Evolutionary conservation across 2,888 invertebrate genomes (phyloP), one percentile per base, ranked within the genome.

Genomic region (Gisinianus flammeolus): DNA sequence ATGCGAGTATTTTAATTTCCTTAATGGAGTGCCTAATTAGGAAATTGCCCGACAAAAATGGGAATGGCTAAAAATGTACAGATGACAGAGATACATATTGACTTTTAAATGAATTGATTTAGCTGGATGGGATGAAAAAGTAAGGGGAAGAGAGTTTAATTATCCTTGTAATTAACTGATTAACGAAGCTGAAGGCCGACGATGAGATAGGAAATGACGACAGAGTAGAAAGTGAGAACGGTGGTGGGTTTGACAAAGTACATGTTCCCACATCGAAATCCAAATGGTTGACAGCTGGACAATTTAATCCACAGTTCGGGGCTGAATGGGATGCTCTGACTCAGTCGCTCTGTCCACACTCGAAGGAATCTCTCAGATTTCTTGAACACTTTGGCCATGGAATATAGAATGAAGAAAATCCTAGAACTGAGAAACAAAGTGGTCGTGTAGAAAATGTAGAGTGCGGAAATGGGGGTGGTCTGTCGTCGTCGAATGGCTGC

Each of bases 201-300:
- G 31, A 73, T 73, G n/a, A 73, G 33, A 33, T 73, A 62, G 22
- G 73, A 24, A 12, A 44, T 64, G 2, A 73, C 62, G 24, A 73
- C 73, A 31, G 73, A 73, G 19, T 19, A 58, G 26, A 56, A 64
- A 6, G 73, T 73, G 22, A 73, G 33, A 24, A 73, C 35, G 10
- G 33, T 33, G 12, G 31, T 58, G 6, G 62, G 33, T 26, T 54
- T 58, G 33, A 58, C 33, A 30, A 33, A 3, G 19, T 73, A 73
- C 62, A 73, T 33, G 64, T 24, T 64, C 10, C 73, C 73, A 64
- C 56, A 31, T 1, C 31, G 31, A 35, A 73, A 24, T 12, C 73
- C 73, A 62, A 73, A 73, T 16, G 64, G 73, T 24, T 58, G 6
- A 8, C 28, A 73, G 2, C 44, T n/a, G 2, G 24, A n/a, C 56